These are phyloP conservation scores for Tribolium castaneum DNA, from an alignment of 1,140 invertebrate genomes.

Conservation along the genomic window DNA sequence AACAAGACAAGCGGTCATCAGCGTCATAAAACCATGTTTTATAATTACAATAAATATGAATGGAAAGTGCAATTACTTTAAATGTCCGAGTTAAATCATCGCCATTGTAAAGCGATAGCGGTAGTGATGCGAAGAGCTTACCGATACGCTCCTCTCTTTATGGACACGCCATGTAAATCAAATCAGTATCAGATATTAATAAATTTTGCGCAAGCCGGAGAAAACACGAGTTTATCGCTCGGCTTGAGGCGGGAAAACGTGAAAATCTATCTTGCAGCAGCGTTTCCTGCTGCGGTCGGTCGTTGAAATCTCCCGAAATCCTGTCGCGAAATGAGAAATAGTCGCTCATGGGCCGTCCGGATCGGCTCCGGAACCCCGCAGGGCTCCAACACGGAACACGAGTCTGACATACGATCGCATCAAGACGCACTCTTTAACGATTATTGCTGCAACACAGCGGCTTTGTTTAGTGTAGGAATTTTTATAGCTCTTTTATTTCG, in stretches of 20 bases:
- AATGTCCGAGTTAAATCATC: conserved; percentile 32
- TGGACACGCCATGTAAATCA: conserved; percentile 20
- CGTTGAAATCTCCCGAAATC: conserved; percentile 1
- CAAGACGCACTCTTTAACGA: conserved; percentile 50
- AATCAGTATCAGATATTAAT: conserved; percentile 34
- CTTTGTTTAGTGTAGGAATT: conserved; percentile 51
- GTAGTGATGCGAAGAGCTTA: conserved; percentile 19
- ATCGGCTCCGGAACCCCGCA: conserved; percentile 38
- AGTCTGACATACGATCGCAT: conserved; percentile 52
- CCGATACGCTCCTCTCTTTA: conserved; percentile 27
- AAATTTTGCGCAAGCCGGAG: background rate
- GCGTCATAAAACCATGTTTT: conserved; percentile 25
- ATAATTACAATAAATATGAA: conserved; percentile 34
- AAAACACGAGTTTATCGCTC: background rate
- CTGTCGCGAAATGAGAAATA: conserved; percentile 30
- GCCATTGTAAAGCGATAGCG: conserved; percentile 33
- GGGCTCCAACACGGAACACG: conserved; percentile 50
- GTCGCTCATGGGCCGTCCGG: conserved; percentile 4
- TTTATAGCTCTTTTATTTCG: conserved; percentile 47
- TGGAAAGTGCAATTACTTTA: conserved; percentile 33
- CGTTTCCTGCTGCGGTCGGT: background rate
- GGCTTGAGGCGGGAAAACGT: background rate
- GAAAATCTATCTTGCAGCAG: no score
- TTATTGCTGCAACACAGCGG: conserved; percentile 48
- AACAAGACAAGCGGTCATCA: conserved; percentile 33